Evolutionary conservation across 1,140 invertebrate genomes (phyloP), one percentile per base, ranked within the genome.

Genomic region (Lepidurus apus): DNA sequence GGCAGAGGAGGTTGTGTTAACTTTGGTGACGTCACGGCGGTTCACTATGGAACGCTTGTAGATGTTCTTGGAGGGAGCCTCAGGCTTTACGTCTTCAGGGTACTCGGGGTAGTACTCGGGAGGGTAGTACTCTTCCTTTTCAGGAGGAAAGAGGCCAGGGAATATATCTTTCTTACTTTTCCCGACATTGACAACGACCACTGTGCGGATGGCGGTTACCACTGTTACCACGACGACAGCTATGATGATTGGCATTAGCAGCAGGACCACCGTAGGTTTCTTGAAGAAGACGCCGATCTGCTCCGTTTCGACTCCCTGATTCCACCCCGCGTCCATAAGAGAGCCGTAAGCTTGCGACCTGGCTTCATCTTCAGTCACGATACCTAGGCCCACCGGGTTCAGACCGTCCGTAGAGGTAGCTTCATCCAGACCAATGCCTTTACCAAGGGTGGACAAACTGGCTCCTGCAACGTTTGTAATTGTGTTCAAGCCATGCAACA

Each of bases 221-320:
- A 21, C 13, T 4, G 53, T 65, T 13, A 65, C 53, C 17, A 65
- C 21, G 53, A 65, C 17, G 9, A 21, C 7, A 3, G 53, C 53
- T 21, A 21, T 65, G 53, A 65, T 65, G 13, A 65, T 65, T n/a
- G 53, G 53, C 53, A 65, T 13, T 9, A 65, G 13, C 53, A 65
- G 17, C 17, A 65, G 53, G 13, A 65, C 0, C 6, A 65, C 17
- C 7, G 53, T 11, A 17, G 53, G 53, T 65, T 65, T 65, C 13
- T 65, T 65, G 53, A 65, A 65, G 21, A 65, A 65, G 53, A 65
- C 53, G 53, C 53, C 53, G 6, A 65, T 65, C 53, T 65, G 53
- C 53, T 65, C 53, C 53, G 53, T 65, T 65, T 65, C 53, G 13
- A 65, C 13, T 4, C 53, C 53, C 21, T 65, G 53, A 21, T 65